Evolutionary conservation across 2,113 vertebrate species (phyloP).

Genomic region (Periophthalmodon schlosseri): DNA sequence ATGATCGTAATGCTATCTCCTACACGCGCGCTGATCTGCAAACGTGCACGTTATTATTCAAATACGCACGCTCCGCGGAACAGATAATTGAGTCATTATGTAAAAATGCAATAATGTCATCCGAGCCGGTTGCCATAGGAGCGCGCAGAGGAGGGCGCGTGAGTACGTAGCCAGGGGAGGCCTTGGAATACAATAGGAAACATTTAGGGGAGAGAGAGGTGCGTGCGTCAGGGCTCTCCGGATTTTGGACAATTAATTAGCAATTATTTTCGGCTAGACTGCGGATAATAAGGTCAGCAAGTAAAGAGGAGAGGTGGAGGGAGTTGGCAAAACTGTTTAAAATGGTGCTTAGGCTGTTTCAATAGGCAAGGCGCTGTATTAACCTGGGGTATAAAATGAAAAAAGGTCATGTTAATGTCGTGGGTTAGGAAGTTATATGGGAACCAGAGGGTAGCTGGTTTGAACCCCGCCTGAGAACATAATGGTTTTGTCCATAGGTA

Average conservation of each 20-base stretch:
- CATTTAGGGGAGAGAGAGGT: conserved; percentile 36
- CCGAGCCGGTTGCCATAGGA: conserved; percentile 66
- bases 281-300: conserved; percentile 40
- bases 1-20: conserved; percentile 25
- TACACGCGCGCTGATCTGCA: neutral
- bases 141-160: conserved; percentile 54
- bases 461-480: too few species aligned
- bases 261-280: conserved; percentile 13
- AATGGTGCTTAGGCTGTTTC: neutral
- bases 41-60: conserved; percentile 36
- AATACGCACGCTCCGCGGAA: conserved; percentile 32
- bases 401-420: neutral
- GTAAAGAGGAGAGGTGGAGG: neutral
- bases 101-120: conserved; percentile 51
- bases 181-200: conserved; percentile 47
- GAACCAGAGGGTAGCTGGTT: too few species aligned
- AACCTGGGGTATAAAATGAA: neutral
- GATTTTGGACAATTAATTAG: conserved; percentile 19
- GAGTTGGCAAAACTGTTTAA: neutral
- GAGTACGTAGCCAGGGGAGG: conserved; percentile 25
- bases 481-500: too few species aligned
- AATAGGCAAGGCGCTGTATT: too few species aligned
- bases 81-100: conserved; percentile 65
- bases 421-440: too few species aligned
- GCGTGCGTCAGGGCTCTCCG: neutral